phyloP scores from a whole-genome alignment of 1,140 invertebrate species.

The Lordiphosa clarofinis region DNA sequence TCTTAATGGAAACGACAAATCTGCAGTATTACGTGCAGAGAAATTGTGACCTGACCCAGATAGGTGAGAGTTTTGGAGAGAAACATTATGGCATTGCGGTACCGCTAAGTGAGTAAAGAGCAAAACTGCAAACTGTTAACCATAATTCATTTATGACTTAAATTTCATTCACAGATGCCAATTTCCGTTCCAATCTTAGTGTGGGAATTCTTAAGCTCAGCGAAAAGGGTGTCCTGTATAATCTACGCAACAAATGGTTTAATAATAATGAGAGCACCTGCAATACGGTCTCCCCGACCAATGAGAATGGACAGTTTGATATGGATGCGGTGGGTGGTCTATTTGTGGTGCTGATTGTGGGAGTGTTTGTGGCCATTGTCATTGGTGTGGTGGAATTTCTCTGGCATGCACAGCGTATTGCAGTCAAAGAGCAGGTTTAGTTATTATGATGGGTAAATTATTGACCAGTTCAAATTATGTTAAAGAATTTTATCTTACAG shows the following conservation, averaged over 20 bases:
- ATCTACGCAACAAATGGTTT: slow-evolving; percentile 92
- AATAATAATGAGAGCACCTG: slow-evolving; percentile 76
- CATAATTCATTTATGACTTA: no score
- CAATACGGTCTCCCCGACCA: slow-evolving; percentile 16
- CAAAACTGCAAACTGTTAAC: background rate
- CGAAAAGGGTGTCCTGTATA: slow-evolving; percentile 87
- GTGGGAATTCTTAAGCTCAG: slow-evolving; percentile 89
- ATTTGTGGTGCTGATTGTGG: slow-evolving; percentile 90
- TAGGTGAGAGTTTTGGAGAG: slow-evolving; percentile 88
- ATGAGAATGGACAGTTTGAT: slow-evolving; percentile 83
- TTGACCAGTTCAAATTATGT: no score
- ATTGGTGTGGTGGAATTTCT: slow-evolving; percentile 89
- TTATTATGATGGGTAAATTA: background rate
- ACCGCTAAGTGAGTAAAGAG: slow-evolving; percentile 52
- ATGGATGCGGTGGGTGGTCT: slow-evolving; percentile 93
- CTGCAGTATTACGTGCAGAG: slow-evolving; percentile 89
- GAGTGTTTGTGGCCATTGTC: slow-evolving; percentile 83
- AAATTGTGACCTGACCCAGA: slow-evolving; percentile 88
- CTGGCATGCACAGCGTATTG: slow-evolving; percentile 90
- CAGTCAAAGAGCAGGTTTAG: slow-evolving; percentile 84
- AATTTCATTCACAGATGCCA: slow-evolving; percentile 39
- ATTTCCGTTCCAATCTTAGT: slow-evolving; percentile 86
- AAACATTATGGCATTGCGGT: slow-evolving; percentile 85
- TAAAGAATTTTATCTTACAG: slow-evolving; percentile 69
- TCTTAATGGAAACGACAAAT: slow-evolving; percentile 91